These are phyloP conservation scores for Ariolimax columbianus DNA, from an alignment of 2,888 invertebrate genomes.

Conservation along the genomic window DNA sequence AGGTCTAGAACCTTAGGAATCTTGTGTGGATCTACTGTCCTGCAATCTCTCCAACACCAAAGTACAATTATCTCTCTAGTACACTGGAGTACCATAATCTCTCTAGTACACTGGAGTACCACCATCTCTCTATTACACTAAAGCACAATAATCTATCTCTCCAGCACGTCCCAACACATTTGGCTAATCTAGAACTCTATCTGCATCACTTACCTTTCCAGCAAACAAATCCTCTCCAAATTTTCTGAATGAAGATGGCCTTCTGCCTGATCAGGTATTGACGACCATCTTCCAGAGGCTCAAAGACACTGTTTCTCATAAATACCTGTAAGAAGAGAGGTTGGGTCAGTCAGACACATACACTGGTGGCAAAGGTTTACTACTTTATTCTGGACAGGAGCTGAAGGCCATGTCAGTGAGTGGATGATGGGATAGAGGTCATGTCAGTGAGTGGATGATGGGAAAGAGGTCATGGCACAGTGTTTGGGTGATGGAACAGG, in stretches of 20 bases:
- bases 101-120: background rate
- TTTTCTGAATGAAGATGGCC: constrained; percentile 69
- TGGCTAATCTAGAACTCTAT: no score
- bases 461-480: no score
- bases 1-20: no score
- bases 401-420: no score
- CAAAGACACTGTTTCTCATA: constrained; percentile 73
- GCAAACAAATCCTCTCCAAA: constrained; percentile 67
- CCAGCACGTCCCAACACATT: no score
- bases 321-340: constrained; percentile 64
- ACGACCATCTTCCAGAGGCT: constrained; percentile 70
- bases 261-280: constrained; percentile 60
- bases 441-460: background rate
- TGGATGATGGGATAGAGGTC: no score
- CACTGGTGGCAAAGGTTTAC: no score
- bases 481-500: no score
- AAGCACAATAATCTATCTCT: background rate
- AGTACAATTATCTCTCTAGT: background rate
- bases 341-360: background rate
- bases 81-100: background rate
- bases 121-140: background rate
- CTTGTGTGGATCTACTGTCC: no score
- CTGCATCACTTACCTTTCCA: constrained; percentile 60
- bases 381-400: no score
- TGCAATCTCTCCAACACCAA: background rate